These are phyloP conservation scores for Pseudochirops cupreus DNA, from an alignment of 2,797 vertebrate species.

Conservation along the genomic window DNA sequence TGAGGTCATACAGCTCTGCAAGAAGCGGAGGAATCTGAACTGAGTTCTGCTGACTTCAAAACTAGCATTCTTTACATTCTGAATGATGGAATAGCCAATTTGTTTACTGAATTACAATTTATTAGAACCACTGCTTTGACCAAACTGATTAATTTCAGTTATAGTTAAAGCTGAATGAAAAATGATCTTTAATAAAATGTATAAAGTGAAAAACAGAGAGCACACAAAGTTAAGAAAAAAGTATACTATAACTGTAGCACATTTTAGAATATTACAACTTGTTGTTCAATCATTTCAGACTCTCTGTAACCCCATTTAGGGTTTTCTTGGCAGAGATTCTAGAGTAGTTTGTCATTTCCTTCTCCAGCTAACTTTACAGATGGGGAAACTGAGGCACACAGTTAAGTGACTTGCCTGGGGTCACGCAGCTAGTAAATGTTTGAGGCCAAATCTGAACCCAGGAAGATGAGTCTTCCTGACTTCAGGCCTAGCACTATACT, in stretches of 20 bases:
- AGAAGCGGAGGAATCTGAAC: not conserved
- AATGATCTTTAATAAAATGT: not conserved
- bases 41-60: not conserved
- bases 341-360: not conserved
- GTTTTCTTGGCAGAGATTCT: not conserved
- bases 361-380: not conserved
- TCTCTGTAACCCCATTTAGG: not conserved
- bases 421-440: not conserved
- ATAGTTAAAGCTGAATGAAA: not conserved
- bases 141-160: not conserved
- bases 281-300: not conserved
- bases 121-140: not conserved
- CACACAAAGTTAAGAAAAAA: not conserved
- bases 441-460: not conserved
- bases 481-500: not conserved
- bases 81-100: not conserved
- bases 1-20: not conserved
- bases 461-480: not conserved
- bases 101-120: not conserved
- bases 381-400: not conserved
- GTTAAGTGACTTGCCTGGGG: not conserved
- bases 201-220: not conserved
- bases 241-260: not conserved
- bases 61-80: not conserved
- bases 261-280: not conserved